A percentile compares a stretch with the other conserved stretches of the same genome.
phyloP scores from a whole-genome alignment of 2,797 vertebrate species.

The Sparidentex hasta region DNA sequence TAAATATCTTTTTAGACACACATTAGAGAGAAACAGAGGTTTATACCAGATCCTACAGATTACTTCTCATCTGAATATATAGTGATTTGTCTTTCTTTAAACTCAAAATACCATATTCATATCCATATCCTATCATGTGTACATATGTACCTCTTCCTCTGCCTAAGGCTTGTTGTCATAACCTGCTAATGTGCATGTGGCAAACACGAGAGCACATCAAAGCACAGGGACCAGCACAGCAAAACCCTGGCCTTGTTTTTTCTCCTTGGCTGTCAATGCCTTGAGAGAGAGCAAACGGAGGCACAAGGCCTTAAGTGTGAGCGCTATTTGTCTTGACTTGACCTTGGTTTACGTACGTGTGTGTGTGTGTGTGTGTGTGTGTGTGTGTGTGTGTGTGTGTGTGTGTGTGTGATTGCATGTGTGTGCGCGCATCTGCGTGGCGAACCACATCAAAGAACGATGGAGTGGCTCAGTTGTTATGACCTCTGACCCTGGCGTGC shows the following conservation, averaged over 20 bases:
- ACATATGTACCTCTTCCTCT: slow-evolving; percentile 38
- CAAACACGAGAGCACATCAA: slow-evolving; percentile 66
- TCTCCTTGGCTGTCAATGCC: slow-evolving; percentile 65
- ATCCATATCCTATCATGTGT: not conserved
- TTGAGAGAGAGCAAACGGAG: slow-evolving; percentile 70
- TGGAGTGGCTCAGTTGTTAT: slow-evolving; percentile 76
- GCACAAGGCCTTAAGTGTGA: slow-evolving; percentile 72
- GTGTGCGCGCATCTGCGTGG: slow-evolving; percentile 55
- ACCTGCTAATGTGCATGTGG: slow-evolving; percentile 56
- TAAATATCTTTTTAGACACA: too few relatives aligned
- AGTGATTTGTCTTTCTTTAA: slow-evolving; percentile 15
- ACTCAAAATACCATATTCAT: not conserved
- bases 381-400: slow-evolving; percentile 8
- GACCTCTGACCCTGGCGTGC: slow-evolving; percentile 81
- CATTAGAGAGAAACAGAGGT: not conserved
- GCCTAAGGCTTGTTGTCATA: slow-evolving; percentile 41
- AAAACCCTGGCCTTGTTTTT: slow-evolving; percentile 55
- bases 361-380: slow-evolving; percentile 10
- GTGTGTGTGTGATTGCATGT: not conserved
- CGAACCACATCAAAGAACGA: slow-evolving; percentile 78
- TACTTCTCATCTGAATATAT: not conserved
- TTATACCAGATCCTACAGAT: not conserved
- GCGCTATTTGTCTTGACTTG: slow-evolving; percentile 77
- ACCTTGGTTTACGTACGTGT: slow-evolving; percentile 58
- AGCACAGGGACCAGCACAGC: slow-evolving; percentile 32